phyloP scores from a whole-genome alignment of 35 echinoderm and acorn worm genomes.

The Acanthaster planci region DNA sequence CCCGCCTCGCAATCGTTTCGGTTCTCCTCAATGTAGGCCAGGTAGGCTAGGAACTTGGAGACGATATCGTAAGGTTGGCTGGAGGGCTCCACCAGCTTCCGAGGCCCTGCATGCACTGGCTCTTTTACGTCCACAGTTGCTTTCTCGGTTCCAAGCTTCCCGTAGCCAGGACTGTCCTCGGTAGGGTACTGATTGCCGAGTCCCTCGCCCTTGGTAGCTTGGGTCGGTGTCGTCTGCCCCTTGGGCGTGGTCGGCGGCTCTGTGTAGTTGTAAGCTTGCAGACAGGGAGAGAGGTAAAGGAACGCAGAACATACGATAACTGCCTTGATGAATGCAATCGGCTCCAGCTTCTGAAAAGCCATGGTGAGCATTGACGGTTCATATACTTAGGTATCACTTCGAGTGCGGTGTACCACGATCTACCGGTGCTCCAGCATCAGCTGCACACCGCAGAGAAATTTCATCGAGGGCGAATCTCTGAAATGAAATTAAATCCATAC shows the following conservation, averaged over 20 bases:
- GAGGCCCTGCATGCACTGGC: neutral
- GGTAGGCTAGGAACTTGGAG: constrained; percentile 64
- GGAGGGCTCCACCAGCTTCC: neutral
- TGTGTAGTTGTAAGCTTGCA: neutral
- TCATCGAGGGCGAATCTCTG: no score
- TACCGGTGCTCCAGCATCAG: no score
- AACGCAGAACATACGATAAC: neutral
- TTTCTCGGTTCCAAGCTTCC: neutral
- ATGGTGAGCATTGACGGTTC: neutral
- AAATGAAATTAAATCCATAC: no score
- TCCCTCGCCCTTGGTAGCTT: neutral
- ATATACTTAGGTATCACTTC: no score
- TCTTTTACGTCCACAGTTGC: neutral
- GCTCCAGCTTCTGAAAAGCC: neutral
- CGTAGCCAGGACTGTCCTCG: neutral
- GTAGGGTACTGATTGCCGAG: neutral
- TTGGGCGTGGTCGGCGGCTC: neutral
- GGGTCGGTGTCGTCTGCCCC: neutral
- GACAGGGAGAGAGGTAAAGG: neutral
- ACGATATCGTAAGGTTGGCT: constrained; percentile 47
- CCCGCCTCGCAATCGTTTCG: constrained; percentile 75
- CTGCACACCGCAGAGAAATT: no score
- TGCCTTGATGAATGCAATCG: neutral
- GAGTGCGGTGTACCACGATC: no score
- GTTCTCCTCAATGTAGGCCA: constrained; percentile 68